phyloP scores from a whole-genome alignment of 2,113 vertebrate species.

The Phainopepla nitens region DNA sequence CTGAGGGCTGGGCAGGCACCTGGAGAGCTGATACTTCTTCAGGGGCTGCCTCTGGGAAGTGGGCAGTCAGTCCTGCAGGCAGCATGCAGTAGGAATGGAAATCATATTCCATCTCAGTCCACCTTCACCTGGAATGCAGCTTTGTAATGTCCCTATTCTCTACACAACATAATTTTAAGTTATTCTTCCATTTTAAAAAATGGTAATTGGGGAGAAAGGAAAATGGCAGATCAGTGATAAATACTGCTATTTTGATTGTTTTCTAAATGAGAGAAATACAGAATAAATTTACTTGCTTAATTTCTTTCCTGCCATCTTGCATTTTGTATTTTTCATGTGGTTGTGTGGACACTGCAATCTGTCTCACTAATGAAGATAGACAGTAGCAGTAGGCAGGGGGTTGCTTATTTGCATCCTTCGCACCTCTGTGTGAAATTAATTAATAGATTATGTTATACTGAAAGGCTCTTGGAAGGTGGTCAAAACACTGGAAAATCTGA shows the following conservation, averaged over 20 bases:
- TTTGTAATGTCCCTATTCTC: neutral
- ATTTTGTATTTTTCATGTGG: neutral
- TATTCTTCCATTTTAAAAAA: neutral
- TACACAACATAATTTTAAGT: neutral
- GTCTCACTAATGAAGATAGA: constrained; percentile 32
- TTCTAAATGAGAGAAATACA: neutral
- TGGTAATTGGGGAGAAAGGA: neutral
- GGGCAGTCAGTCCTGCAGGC: accelerated
- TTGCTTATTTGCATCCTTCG: constrained; percentile 43
- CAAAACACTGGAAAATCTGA: constrained; percentile 2
- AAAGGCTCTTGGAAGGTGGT: constrained; percentile 44
- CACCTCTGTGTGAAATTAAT: constrained; percentile 62
- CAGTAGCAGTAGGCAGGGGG: neutral
- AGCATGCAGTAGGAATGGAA: accelerated
- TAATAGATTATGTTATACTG: neutral
- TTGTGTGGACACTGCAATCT: neutral
- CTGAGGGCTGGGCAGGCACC: neutral
- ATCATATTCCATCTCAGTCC: neutral
- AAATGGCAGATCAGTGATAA: neutral
- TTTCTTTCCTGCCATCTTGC: constrained; percentile 15
- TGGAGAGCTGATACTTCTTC: neutral
- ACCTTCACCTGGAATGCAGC: neutral
- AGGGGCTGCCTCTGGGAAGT: accelerated
- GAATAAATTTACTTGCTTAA: neutral
- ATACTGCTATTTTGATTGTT: neutral